Base-by-base conservation (phyloP, 2,113 vertebrate species). In the Corvus hawaiiensis region DNA sequence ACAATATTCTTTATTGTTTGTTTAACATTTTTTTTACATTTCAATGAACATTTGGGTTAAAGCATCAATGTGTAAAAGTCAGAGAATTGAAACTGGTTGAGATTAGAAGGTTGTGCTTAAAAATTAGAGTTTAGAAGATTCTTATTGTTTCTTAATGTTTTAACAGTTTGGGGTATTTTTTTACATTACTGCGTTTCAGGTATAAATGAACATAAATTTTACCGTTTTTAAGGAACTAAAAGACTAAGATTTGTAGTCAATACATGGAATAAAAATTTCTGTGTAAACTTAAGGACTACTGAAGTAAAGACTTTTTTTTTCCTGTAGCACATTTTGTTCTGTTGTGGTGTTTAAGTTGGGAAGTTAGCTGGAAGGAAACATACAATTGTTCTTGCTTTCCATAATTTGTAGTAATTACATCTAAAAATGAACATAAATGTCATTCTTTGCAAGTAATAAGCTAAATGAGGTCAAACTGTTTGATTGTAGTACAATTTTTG, bases 151-250 rank as follows among this genome's bases (percentile, higher is more conserved):
- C 28, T 63, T 22, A 44, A 1, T 49, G 4, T 63, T 83, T 63
- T 52, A 33, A 46, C 7, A 27, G 10, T 73, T 6, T 12, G 3
- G 1, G 1, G 0, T 10, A 13, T 39, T 64, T 52, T 73, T 54
- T 39, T 5, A 21, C 10, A 17, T 41, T 62, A 4, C 2, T 72
- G 24, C 1, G 5, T 63, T 91, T 86, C 64, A 46, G 37, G 7
- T 54, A 78, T 17, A 71, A 87, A 74, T 49, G 1, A 20, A 56
- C 19, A n/a, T 37, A 79, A 77, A 58, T 67, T 76, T 49, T 44
- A 24, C 15, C 27, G 3, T 3, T 61, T 89, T 84, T 81, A 74
- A 62, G 33, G 11, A 93, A n/a, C 4, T 11, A 21, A 41, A 26
- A 89, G 7, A 49, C 11, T 76, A 48, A 59, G 4, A 28, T 44